Percentiles rank a stretch among this genome's conserved stretches.
These are phyloP conservation scores for Scarus forsteni DNA, from an alignment of 2,797 vertebrate species.

Conservation along the genomic window DNA sequence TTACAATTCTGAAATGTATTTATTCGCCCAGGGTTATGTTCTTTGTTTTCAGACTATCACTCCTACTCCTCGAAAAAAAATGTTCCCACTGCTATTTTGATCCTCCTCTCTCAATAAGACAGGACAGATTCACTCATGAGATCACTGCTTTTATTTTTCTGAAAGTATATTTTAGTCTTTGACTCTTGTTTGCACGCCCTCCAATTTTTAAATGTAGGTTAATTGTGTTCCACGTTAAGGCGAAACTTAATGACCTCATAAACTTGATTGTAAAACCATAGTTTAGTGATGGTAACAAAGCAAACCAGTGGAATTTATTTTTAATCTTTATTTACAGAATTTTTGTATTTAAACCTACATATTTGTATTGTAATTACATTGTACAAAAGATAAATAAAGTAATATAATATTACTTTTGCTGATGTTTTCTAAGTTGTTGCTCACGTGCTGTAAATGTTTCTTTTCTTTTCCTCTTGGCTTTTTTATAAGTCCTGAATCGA, in stretches of 20 bases:
- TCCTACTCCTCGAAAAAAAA: slow-evolving; percentile 30
- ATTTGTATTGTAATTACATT: slow-evolving; percentile 93
- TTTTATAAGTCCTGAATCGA: not conserved
- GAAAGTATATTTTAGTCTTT: slow-evolving; percentile 46
- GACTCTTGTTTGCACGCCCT: slow-evolving; percentile 68
- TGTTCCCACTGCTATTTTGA: slow-evolving; percentile 15
- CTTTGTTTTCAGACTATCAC: slow-evolving; percentile 29
- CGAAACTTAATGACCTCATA: slow-evolving; percentile 88
- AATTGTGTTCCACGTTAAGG: slow-evolving; percentile 78
- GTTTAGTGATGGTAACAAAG: slow-evolving; percentile 86
- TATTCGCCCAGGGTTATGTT: slow-evolving; percentile 25
- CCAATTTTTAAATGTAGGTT: slow-evolving; percentile 78
- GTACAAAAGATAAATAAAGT: slow-evolving; percentile 91
- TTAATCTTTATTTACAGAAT: slow-evolving; percentile 91
- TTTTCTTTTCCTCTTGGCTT: not conserved
- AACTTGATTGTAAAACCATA: slow-evolving; percentile 90
- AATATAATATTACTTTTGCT: slow-evolving; percentile 87
- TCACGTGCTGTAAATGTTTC: not conserved
- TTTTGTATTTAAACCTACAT: slow-evolving; percentile 92
- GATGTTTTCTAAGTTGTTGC: slow-evolving; percentile 25
- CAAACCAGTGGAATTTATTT: slow-evolving; percentile 89
- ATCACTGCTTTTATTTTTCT: slow-evolving; percentile 57
- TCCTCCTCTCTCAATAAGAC: slow-evolving; percentile 32
- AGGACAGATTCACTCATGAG: slow-evolving; percentile 43
- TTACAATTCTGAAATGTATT: slow-evolving; percentile 31